Percentiles rank a stretch among this genome's conserved stretches.
phyloP scores from a whole-genome alignment of 2,888 invertebrate species.

The Acrocera orbiculus region DNA sequence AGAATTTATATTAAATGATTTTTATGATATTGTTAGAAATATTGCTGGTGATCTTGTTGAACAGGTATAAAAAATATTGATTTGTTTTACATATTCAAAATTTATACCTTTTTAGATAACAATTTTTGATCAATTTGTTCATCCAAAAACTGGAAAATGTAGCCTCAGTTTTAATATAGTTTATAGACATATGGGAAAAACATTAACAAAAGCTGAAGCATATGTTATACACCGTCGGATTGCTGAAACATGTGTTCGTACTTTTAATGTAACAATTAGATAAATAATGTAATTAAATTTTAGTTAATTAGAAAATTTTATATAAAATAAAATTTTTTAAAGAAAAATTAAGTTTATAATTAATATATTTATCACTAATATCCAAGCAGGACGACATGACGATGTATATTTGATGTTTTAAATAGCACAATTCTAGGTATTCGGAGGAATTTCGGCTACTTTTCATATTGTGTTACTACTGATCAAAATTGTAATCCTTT shows the following conservation, averaged over 20 bases:
- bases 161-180: constrained; percentile 86
- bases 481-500: no score
- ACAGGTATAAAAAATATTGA: no score
- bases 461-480: no score
- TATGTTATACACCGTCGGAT: constrained; percentile 67
- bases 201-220: constrained; percentile 73
- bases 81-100: no score
- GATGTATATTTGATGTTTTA: no score
- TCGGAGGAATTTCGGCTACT: no score
- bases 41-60: constrained; percentile 87
- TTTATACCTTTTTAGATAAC: constrained; percentile 40
- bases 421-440: no score
- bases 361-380: constrained; percentile 6
- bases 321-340: background rate
- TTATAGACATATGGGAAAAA: constrained; percentile 83
- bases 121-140: constrained; percentile 68
- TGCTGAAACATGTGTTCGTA: constrained; percentile 35
- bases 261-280: constrained; percentile 27
- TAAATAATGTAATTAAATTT: constrained; percentile 12
- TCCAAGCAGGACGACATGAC: no score
- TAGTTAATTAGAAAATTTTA: no score
- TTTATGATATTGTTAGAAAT: constrained; percentile 79
- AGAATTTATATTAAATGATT: constrained; percentile 62
- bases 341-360: background rate
- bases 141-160: constrained; percentile 62